Evolutionary conservation across 2,888 invertebrate genomes (phyloP).

Genomic region (Eilema griseolum): DNA sequence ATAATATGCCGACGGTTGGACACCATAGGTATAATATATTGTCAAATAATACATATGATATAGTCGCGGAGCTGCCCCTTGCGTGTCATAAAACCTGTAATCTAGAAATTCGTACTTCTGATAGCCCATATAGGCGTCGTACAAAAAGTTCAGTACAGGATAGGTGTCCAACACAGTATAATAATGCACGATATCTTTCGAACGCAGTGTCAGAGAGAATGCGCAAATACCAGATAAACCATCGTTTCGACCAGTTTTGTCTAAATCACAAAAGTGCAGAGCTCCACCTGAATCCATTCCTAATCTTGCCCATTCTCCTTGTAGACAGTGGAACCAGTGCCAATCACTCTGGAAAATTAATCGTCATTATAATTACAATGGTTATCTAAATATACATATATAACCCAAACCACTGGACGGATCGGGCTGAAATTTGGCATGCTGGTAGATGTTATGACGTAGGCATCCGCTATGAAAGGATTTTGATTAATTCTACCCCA

Average conservation of each 20-base stretch:
- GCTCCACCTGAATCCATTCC: constrained; percentile 32
- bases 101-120: background rate
- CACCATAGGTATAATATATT: background rate
- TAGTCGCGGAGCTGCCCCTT: background rate
- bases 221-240: constrained; percentile 24
- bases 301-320: constrained; percentile 29
- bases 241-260: constrained; percentile 6
- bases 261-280: constrained; percentile 18
- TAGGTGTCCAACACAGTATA: constrained; percentile 28
- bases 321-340: constrained; percentile 33
- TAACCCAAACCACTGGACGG: too few species aligned
- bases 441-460: too few species aligned
- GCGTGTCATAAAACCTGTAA: background rate
- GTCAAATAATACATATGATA: background rate
- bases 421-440: too few species aligned
- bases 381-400: too few species aligned
- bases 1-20: background rate
- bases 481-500: too few species aligned
- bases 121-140: constrained; percentile 17
- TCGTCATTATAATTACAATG: background rate
- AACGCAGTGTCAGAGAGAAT: constrained; percentile 27
- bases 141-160: constrained; percentile 26
- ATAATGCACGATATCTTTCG: constrained; percentile 23
- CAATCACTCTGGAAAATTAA: constrained; percentile 29
- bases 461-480: too few species aligned